phyloP scores from a whole-genome alignment of 2,888 invertebrate genomes.

The Odontocolon sp. region DNA sequence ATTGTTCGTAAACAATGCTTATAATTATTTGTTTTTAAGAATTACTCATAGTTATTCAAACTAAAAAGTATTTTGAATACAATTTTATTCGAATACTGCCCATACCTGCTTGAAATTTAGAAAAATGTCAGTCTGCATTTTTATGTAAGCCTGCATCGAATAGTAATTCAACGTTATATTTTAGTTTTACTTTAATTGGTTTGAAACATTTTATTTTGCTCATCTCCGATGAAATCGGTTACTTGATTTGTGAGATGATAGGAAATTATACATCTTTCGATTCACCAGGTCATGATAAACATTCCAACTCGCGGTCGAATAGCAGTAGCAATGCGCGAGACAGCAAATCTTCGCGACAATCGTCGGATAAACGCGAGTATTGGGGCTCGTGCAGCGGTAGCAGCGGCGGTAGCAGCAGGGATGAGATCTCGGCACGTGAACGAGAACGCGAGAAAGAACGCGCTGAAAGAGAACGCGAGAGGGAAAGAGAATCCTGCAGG shows the following conservation, averaged over 20 bases:
- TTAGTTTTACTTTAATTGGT: too few species aligned
- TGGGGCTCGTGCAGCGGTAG: constrained; percentile 78
- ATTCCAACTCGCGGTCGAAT: constrained; percentile 86
- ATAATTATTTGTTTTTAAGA: too few species aligned
- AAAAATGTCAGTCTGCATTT: too few species aligned
- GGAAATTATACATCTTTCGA: constrained; percentile 4
- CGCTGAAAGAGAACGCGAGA: constrained; percentile 74
- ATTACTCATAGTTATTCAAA: too few species aligned
- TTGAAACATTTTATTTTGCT: too few species aligned
- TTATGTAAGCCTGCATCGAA: too few species aligned
- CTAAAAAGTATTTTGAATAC: too few species aligned
- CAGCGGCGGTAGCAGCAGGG: constrained; percentile 70
- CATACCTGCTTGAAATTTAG: too few species aligned
- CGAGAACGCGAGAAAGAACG: constrained; percentile 65
- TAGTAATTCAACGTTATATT: too few species aligned
- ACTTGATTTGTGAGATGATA: neutral
- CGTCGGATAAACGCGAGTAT: constrained; percentile 80
- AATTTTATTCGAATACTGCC: too few species aligned
- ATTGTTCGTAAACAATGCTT: too few species aligned
- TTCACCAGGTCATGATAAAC: constrained; percentile 86
- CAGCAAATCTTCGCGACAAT: constrained; percentile 74
- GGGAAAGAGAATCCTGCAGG: constrained; percentile 70
- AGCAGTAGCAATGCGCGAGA: constrained; percentile 80
- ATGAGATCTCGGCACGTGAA: constrained; percentile 74
- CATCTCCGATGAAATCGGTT: too few species aligned